Conservation (phyloP, 30 jellyfish, hydroid and myxozoan species). For the Catostylus mosaicus region DNA sequence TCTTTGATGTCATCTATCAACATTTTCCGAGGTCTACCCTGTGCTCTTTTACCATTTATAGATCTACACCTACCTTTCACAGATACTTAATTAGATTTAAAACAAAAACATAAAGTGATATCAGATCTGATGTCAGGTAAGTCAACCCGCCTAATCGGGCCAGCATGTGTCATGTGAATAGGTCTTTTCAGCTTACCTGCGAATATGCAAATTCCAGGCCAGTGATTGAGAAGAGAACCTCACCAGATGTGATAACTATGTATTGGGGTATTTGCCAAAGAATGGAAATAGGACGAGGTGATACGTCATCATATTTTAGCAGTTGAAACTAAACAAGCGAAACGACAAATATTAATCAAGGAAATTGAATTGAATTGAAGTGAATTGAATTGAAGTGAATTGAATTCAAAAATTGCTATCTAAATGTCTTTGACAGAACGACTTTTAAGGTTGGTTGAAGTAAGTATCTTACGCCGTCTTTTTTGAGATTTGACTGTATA, state of each 20-base stretch:
- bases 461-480: constrained; percentile 72
- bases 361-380: neutral
- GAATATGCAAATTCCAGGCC: constrained; percentile 99
- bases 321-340: constrained; percentile 63
- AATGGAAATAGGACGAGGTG: constrained; percentile 97
- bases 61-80: no score
- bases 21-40: no score
- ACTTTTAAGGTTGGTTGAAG: no score
- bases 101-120: no score
- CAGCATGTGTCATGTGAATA: no score
- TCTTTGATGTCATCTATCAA: no score
- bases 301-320: constrained; percentile 85
- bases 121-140: no score
- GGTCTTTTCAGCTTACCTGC: constrained; percentile 64
- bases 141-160: no score
- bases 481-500: constrained; percentile 82
- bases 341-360: neutral
- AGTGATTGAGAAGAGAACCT: constrained; percentile 96
- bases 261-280: constrained; percentile 99
- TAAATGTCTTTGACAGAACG: neutral
- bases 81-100: no score
- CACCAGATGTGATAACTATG: constrained; percentile 93
- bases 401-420: neutral
- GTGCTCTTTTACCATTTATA: no score
- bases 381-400: neutral